Base-by-base conservation (phyloP, 2,113 vertebrate species). In the Copsychus sechellarum region DNA sequence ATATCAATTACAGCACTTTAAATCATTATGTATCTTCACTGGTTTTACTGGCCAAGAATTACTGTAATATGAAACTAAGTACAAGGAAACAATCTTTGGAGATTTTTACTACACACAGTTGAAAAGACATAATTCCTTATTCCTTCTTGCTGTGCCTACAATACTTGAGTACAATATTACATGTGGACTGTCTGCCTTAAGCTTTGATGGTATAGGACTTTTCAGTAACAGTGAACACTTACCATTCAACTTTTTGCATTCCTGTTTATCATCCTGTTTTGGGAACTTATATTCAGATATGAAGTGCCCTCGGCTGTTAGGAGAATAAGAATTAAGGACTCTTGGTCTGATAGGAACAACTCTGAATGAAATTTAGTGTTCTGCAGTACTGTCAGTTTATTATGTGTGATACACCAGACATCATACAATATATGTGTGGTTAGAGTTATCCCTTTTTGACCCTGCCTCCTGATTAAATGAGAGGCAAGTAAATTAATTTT, bases 241-340 rank as follows among this genome's bases (percentile, higher is more conserved):
- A 36, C n/a, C 38, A 62, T 80, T 81, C 36, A 73, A 28, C 77
- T 72, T 66, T 16, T 26, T 93, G 88, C 97, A 92, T 97, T 96
- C 95, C 92, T 28, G 74, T 56, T 62, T 66, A 76, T 77, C 47
- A 34, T 65, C 40, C 53, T 38, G 4, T 61, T 79, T 86, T 76
- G 86, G 79, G 92, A 91, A 81, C 71, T 79, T 56, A 91, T 82
- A 71, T 85, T 95, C 86, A 96, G 88, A 90, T 96, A 82, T n/a
- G 8, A 79, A 94, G 90, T 94, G 92, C 96, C 81, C 86, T 94
- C 85, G 14, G 76, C 81, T 81, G 73, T 81, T 92, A 77, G 0
- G 4, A 71, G 82, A 87, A 43, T 47, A 54, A 36, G 71, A 76
- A 74, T 74, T 88, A 81, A 90, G 66, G 56, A 92, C 81, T 90